Percentiles rank a stretch among this genome's conserved stretches.
These are phyloP conservation scores for Myiotriccus ornatus DNA, from an alignment of 2,797 vertebrate genomes.

Conservation along the genomic window DNA sequence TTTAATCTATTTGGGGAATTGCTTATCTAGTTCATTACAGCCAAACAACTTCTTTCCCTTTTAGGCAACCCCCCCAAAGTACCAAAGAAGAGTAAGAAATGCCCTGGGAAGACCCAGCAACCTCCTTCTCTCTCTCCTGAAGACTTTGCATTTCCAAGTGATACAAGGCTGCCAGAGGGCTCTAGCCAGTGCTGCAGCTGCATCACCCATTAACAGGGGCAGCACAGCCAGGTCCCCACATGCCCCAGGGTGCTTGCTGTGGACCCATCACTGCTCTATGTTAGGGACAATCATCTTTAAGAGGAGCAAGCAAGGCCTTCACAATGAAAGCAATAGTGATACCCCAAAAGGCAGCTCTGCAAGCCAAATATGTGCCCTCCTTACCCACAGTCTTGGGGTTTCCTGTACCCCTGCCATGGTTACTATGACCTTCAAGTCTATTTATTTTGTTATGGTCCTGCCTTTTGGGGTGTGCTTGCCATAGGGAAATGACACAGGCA, in stretches of 20 bases:
- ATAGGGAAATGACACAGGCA: not conserved
- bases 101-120: not conserved
- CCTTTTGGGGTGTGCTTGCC: not conserved
- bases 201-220: fast-evolving
- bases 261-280: not conserved
- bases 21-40: conserved; percentile 83
- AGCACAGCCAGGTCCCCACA: fast-evolving
- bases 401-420: not conserved
- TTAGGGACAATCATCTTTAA: not conserved
- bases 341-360: not conserved
- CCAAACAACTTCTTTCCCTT: conserved; percentile 72
- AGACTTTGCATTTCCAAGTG: not conserved
- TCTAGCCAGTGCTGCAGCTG: not conserved
- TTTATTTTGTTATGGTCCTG: not conserved
- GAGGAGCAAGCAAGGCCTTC: not conserved
- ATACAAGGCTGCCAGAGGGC: not conserved
- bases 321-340: not conserved
- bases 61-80: not conserved
- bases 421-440: not conserved
- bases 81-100: not conserved
- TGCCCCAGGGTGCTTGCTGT: fast-evolving
- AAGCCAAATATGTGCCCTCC: not conserved
- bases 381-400: not conserved
- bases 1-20: conserved; percentile 86
- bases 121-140: not conserved